Conservation (phyloP, 2,797 vertebrate species). For the Natrix natrix region DNA sequence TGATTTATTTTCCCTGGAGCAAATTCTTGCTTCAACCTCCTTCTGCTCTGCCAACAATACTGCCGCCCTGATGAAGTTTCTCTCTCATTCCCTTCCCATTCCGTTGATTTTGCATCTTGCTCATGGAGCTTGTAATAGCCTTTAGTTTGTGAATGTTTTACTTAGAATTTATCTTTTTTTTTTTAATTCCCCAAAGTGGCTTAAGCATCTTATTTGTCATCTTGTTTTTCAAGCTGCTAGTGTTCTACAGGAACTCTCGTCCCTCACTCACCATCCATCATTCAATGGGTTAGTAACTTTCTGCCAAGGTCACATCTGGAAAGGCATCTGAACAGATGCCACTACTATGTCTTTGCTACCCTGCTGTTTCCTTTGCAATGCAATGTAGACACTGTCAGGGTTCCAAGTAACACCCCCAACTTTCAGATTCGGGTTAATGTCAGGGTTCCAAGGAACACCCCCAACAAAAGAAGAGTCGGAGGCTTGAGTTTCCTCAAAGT, state of each 20-base stretch:
- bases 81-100: background rate
- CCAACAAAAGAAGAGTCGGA: too few relatives aligned
- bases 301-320: background rate
- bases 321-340: background rate
- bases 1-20: background rate
- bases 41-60: background rate
- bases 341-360: background rate
- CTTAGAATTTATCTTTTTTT: background rate
- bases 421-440: too few relatives aligned
- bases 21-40: background rate
- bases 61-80: background rate
- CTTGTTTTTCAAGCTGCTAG: background rate
- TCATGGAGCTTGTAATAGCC: background rate
- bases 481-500: too few relatives aligned
- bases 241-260: background rate
- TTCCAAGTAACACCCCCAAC: too few relatives aligned
- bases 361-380: background rate
- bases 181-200: background rate
- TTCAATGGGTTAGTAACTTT: background rate
- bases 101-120: background rate
- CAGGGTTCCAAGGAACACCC: too few relatives aligned
- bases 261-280: background rate
- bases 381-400: background rate
- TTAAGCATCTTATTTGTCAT: background rate
- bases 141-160: background rate